Evolutionary conservation across 2,888 invertebrate genomes (phyloP), one percentile per base, ranked within the genome.

Genomic region (Aspidiotus destructor): DNA sequence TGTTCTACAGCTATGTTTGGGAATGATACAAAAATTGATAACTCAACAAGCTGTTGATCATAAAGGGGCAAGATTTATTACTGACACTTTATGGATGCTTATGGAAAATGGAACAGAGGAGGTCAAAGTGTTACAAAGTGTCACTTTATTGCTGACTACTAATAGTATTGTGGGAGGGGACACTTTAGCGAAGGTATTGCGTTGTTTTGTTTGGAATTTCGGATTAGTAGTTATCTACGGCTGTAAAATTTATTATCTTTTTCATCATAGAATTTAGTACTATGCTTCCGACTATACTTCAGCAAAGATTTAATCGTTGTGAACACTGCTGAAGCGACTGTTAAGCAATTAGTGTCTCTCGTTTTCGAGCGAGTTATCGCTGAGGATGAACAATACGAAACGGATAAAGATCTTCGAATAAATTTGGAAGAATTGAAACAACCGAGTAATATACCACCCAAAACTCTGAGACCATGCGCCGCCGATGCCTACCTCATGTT

Each of bases 311-410:
- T 88, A 2, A 94, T 94, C 70, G 96, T 95, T 57, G 90, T 92
- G 62, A 98, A 97, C 78, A 96, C 98, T 11, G 98, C 98, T 8
- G 96, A 97, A 1, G 99, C 99, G 44, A 97, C 97, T 1, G 94
- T 99, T 41, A 81, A 98, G 28, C 98, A 99, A 76, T 81, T 98
- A 41, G 94, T 97, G 28, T 92, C 93, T 28, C 81, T 94, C 68
- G 92, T 93, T 5, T 93, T 93, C 79, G 94, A 94, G 75, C 81
- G 93, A 62, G 91, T 92, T 3, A 81, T 87, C 11, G 83, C 84
- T 0, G 89, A 89, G 77, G 86, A 87, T 73, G 84, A 86, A 72
- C 81, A 83, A 73, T 17, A 64, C 10, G 71, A 48, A 41, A 44
- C 16, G 75, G 74, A 62, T 28, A 60, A 52, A 73, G 74, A 74